Percentiles rank a stretch among this genome's conserved stretches.
Conservation (phyloP, 2,797 vertebrate genomes). For the Bradypodion pumilum region DNA sequence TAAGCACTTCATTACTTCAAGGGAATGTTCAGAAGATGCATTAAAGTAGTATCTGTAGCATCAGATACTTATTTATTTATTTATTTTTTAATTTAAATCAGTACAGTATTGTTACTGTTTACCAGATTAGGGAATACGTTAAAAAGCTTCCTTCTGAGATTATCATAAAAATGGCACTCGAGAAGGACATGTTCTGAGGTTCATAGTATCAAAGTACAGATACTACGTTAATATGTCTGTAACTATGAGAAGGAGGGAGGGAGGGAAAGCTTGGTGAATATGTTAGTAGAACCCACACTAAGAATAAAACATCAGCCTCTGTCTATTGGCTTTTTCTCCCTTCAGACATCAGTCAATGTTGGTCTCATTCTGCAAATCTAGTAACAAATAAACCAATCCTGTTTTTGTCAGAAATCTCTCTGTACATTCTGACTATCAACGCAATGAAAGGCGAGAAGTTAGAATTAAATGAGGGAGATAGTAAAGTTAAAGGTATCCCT, state of each 20-base stretch:
- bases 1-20: slow-evolving; percentile 36
- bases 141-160: too few species aligned
- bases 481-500: too few species aligned
- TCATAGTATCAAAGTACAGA: too few species aligned
- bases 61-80: too few species aligned
- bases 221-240: slow-evolving; percentile 38
- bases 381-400: slow-evolving; percentile 35
- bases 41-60: slow-evolving; percentile 38
- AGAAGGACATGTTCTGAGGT: too few species aligned
- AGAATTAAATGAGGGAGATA: slow-evolving; percentile 52
- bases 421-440: not conserved
- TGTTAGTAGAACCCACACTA: slow-evolving; percentile 14
- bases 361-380: slow-evolving; percentile 32
- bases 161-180: too few species aligned
- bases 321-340: slow-evolving; percentile 21
- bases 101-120: too few species aligned
- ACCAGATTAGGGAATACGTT: too few species aligned
- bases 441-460: not conserved
- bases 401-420: slow-evolving; percentile 47
- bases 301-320: slow-evolving; percentile 39
- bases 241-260: not conserved
- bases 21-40: slow-evolving; percentile 11
- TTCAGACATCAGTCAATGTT: slow-evolving; percentile 45
- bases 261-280: not conserved
- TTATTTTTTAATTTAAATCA: too few species aligned